Conservation (phyloP, 1,140 invertebrate genomes). For the Meloidogyne floridensis region DNA sequence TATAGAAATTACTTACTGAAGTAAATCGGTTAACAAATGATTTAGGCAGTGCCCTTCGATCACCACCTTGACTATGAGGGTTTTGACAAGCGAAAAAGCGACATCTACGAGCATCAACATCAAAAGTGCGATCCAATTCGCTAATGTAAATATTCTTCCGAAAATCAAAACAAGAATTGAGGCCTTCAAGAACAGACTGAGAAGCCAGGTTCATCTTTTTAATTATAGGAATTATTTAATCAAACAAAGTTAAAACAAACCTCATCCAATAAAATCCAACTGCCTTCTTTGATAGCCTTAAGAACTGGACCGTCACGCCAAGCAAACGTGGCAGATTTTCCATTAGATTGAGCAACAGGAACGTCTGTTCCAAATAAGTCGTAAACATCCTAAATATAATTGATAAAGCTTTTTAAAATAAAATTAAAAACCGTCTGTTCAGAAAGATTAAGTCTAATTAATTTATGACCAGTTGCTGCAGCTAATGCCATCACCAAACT, state of each 20-base stretch:
- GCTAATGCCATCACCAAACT: slow-evolving; percentile 89
- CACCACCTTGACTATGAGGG: slow-evolving; percentile 91
- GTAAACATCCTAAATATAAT: slow-evolving; percentile 77
- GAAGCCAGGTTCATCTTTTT: slow-evolving; percentile 88
- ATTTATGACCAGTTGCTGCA: slow-evolving; percentile 76
- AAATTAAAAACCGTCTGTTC: slow-evolving; percentile 82
- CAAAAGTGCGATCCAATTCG: slow-evolving; percentile 85
- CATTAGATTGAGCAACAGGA: slow-evolving; percentile 79
- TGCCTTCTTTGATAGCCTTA: slow-evolving; percentile 83
- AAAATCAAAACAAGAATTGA: slow-evolving; percentile 98
- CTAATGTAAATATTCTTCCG: slow-evolving; percentile 92
- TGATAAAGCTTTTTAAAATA: slow-evolving; percentile 11
- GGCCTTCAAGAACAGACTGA: slow-evolving; percentile 93
- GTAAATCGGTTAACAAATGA: slow-evolving; percentile 98
- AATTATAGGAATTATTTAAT: slow-evolving; percentile 23
- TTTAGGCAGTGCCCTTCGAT: slow-evolving; percentile 87
- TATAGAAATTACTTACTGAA: slow-evolving; percentile 72
- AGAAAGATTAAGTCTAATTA: slow-evolving; percentile 92
- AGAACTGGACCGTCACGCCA: slow-evolving; percentile 95
- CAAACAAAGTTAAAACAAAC: slow-evolving; percentile 59
- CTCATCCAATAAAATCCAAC: slow-evolving; percentile 98
- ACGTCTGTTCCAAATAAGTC: slow-evolving; percentile 97
- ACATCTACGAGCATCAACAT: slow-evolving; percentile 73
- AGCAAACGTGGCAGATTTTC: slow-evolving; percentile 78
- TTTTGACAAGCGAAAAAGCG: slow-evolving; percentile 97